phyloP scores from a whole-genome alignment of 2,113 vertebrate species.

The Marmota monax region DNA sequence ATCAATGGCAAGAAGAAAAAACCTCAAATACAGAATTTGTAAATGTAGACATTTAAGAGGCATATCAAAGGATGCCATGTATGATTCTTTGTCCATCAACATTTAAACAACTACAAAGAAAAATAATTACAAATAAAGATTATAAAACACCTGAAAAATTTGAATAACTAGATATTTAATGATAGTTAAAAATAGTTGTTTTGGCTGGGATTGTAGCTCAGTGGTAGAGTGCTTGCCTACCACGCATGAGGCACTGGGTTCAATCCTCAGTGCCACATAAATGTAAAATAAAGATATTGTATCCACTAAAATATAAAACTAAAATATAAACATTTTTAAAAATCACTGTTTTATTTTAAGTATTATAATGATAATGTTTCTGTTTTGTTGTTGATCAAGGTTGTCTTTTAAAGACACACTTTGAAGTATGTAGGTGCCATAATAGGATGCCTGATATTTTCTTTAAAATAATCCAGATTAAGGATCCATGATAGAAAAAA shows the following conservation, averaged over 20 bases:
- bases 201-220: too few species aligned
- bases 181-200: background rate
- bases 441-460: background rate
- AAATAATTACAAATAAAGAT: background rate
- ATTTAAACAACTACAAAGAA: slow-evolving; percentile 12
- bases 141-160: slow-evolving; percentile 4
- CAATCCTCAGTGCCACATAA: too few species aligned
- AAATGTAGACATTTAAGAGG: slow-evolving; percentile 26
- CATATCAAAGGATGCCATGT: background rate
- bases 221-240: too few species aligned
- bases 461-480: slow-evolving; percentile 41
- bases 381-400: background rate
- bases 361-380: background rate
- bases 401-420: background rate
- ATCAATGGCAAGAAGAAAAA: slow-evolving; percentile 20
- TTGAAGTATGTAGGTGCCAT: background rate
- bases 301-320: too few species aligned
- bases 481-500: slow-evolving; percentile 6
- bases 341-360: background rate
- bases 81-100: background rate
- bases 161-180: background rate
- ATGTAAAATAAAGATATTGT: too few species aligned
- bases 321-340: too few species aligned
- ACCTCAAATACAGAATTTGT: background rate
- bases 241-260: too few species aligned